Conservation (phyloP, 2,113 vertebrate species). For the Corydoras maculifer region DNA sequence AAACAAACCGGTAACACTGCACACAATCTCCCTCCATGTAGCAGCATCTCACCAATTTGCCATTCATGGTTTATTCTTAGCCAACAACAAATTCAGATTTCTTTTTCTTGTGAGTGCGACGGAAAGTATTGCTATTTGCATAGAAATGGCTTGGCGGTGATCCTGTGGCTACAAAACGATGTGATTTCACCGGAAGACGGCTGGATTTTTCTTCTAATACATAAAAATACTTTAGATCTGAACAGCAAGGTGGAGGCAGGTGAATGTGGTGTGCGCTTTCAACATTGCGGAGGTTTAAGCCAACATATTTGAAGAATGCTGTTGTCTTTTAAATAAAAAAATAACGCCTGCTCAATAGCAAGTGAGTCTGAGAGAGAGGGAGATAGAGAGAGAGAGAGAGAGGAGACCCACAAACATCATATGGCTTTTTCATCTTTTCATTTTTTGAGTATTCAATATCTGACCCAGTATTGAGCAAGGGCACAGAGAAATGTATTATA, state of each 20-base stretch:
- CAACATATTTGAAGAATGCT: background rate
- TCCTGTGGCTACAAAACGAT: conserved; percentile 39
- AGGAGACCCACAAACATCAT: background rate
- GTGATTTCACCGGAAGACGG: conserved; percentile 53
- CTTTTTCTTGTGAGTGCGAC: conserved; percentile 34
- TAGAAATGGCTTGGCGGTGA: conserved; percentile 61
- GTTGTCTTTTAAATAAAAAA: background rate
- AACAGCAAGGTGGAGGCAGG: too few species aligned
- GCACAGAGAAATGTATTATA: too few species aligned
- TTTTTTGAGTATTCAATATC: too few species aligned
- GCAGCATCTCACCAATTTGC: conserved; percentile 11
- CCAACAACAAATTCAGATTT: conserved; percentile 1
- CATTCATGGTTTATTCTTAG: background rate
- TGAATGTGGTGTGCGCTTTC: too few species aligned
- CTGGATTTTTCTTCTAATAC: too few species aligned
- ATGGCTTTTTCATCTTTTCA: too few species aligned
- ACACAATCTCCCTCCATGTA: conserved; percentile 21
- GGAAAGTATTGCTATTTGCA: conserved; percentile 59
- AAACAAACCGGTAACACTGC: conserved; percentile 4
- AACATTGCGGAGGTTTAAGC: too few species aligned
- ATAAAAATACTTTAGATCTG: too few species aligned
- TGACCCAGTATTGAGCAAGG: too few species aligned
- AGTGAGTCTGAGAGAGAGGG: too few species aligned
- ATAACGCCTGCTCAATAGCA: too few species aligned
- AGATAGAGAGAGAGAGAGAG: too few species aligned